phyloP scores from a whole-genome alignment of 2,113 vertebrate species.

The Vidua macroura region DNA sequence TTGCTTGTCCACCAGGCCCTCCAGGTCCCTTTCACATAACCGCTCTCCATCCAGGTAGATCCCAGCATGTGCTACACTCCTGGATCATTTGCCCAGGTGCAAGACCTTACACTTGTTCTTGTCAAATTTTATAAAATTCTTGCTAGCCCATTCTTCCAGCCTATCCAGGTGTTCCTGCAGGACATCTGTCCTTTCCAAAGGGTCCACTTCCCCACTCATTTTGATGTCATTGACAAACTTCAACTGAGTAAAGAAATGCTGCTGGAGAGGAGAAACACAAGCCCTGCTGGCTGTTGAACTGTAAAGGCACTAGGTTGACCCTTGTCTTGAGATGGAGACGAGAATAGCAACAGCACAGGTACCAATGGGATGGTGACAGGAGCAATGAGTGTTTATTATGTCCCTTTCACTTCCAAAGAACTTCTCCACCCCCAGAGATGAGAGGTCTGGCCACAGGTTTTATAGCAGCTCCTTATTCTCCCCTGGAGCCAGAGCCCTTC shows the following conservation, averaged over 20 bases:
- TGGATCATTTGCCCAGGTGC: neutral
- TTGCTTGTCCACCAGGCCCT: neutral
- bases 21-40: neutral
- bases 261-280: neutral
- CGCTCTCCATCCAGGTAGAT: neutral
- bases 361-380: neutral
- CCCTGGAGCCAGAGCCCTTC: neutral
- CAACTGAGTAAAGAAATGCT: neutral
- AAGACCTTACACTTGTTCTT: neutral
- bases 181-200: accelerated
- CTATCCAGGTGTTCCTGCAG: neutral
- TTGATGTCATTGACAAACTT: neutral
- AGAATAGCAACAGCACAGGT: neutral
- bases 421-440: neutral
- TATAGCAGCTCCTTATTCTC: neutral
- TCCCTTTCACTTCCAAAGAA: neutral
- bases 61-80: neutral
- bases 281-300: neutral
- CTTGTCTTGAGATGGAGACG: neutral
- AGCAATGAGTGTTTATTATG: neutral
- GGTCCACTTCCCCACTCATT: neutral
- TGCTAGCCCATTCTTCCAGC: neutral
- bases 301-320: neutral
- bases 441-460: neutral
- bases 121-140: neutral